Evolutionary conservation across 2,888 invertebrate species (phyloP).

Genomic region (Nymphalis polychloros): DNA sequence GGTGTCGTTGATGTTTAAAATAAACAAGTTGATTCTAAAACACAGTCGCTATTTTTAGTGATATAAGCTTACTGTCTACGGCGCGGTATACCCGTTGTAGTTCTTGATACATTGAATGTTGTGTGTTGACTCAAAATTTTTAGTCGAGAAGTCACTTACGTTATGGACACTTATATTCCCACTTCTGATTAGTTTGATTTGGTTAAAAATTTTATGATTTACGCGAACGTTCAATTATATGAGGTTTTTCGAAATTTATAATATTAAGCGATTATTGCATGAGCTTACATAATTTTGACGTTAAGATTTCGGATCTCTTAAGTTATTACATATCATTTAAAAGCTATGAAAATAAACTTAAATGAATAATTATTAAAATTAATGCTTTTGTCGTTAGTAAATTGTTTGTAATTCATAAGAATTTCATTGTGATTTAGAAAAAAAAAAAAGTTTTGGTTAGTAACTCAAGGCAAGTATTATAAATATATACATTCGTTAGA

Average conservation of each 20-base stretch:
- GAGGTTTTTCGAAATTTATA: conserved; percentile 15
- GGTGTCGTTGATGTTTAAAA: conserved; percentile 36
- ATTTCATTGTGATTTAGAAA: conserved; percentile 2
- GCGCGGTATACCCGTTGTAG: neutral
- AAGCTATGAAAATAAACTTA: conserved; percentile 28
- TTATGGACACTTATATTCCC: neutral
- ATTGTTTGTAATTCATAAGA: conserved; percentile 13
- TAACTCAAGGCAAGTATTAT: neutral
- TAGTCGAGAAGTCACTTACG: conserved; percentile 17
- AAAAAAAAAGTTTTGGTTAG: neutral
- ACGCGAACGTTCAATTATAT: conserved; percentile 5
- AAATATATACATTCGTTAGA: neutral
- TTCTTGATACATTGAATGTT: conserved; percentile 4
- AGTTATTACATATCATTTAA: conserved; percentile 37
- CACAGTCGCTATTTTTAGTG: conserved; percentile 51
- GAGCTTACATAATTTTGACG: conserved; percentile 34
- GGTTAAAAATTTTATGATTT: conserved; percentile 15
- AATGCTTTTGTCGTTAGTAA: conserved; percentile 15
- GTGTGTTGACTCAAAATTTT: conserved; percentile 30
- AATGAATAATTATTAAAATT: conserved; percentile 12
- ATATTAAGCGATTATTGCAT: conserved; percentile 27
- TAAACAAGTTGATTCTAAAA: conserved; percentile 53
- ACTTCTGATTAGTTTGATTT: conserved; percentile 6
- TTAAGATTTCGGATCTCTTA: conserved; percentile 36
- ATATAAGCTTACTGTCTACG: neutral